phyloP scores from a whole-genome alignment of 2,888 invertebrate genomes.

The Protonemura montana region DNA sequence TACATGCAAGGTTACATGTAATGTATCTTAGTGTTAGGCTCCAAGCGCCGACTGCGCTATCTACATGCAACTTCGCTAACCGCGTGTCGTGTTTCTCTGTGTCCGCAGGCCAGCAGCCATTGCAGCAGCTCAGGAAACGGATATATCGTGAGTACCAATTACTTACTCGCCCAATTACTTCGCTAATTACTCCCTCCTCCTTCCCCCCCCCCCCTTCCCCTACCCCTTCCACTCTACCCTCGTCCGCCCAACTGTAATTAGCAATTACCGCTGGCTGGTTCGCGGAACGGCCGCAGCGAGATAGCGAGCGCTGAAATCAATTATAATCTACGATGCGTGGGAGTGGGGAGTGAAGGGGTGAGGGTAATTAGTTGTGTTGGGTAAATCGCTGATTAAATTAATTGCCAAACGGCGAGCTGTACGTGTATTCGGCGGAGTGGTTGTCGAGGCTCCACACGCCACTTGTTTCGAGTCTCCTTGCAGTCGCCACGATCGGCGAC shows the following conservation, averaged over 20 bases:
- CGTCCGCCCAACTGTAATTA: not conserved
- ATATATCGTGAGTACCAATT: conserved; percentile 86
- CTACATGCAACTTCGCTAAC: not conserved
- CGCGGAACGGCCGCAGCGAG: not conserved
- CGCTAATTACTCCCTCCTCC: conserved; percentile 4
- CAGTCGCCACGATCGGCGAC: too few relatives aligned
- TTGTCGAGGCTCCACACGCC: not conserved
- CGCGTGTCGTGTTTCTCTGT: not conserved
- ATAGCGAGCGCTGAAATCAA: conserved; percentile 29
- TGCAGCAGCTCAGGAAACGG: conserved; percentile 93
- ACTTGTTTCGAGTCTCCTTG: too few relatives aligned
- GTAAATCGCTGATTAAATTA: conserved; percentile 28
- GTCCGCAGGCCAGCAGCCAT: conserved; percentile 82
- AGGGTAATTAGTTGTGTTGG: not conserved
- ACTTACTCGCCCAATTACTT: conserved; percentile 24
- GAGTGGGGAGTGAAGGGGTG: not conserved
- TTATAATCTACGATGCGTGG: not conserved
- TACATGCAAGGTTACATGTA: too few relatives aligned
- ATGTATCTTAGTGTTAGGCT: too few relatives aligned
- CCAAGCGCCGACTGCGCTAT: not conserved
- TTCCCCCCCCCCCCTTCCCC: not conserved
- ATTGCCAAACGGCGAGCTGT: not conserved
- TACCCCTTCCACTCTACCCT: too few relatives aligned
- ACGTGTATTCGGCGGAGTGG: not conserved
- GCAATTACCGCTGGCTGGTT: conserved; percentile 28